A percentile compares a stretch with the other conserved stretches of the same genome.
Evolutionary conservation across 2,113 vertebrate genomes (phyloP).

Genomic region (Spermophilus dauricus): DNA sequence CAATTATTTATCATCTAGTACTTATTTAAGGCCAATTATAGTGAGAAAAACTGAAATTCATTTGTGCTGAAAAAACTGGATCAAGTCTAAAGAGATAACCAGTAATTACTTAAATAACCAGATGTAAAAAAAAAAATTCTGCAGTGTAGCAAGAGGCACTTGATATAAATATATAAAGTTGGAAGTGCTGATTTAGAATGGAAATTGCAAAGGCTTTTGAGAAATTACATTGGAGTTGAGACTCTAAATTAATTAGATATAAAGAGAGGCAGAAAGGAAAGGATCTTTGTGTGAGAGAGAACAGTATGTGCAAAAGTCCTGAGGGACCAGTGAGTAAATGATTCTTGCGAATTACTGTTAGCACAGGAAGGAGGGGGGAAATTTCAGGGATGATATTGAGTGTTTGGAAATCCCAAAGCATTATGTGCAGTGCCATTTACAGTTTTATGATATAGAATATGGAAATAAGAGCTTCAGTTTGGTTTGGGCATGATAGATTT

Average conservation of each 20-base stretch:
- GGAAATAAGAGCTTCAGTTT: neutral
- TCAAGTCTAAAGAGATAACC: neutral
- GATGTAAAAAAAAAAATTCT: neutral
- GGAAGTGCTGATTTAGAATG: neutral
- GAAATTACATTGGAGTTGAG: neutral
- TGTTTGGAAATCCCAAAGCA: neutral
- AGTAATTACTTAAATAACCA: constrained; percentile 35
- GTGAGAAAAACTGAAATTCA: neutral
- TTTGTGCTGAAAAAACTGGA: neutral
- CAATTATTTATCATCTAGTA: neutral
- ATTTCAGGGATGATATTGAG: neutral
- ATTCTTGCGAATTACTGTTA: neutral
- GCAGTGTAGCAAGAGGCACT: neutral
- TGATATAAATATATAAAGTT: neutral
- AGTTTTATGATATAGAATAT: neutral
- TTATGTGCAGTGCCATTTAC: neutral
- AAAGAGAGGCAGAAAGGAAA: neutral
- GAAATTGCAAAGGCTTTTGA: neutral
- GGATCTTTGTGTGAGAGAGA: neutral
- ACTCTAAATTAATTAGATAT: neutral
- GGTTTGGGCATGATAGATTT: neutral
- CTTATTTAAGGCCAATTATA: neutral
- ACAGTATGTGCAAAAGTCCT: neutral
- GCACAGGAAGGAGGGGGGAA: neutral
- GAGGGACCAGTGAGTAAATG: neutral